These are phyloP conservation scores for Podarcis muralis DNA, from an alignment of 2,113 vertebrate genomes.

Conservation along the genomic window DNA sequence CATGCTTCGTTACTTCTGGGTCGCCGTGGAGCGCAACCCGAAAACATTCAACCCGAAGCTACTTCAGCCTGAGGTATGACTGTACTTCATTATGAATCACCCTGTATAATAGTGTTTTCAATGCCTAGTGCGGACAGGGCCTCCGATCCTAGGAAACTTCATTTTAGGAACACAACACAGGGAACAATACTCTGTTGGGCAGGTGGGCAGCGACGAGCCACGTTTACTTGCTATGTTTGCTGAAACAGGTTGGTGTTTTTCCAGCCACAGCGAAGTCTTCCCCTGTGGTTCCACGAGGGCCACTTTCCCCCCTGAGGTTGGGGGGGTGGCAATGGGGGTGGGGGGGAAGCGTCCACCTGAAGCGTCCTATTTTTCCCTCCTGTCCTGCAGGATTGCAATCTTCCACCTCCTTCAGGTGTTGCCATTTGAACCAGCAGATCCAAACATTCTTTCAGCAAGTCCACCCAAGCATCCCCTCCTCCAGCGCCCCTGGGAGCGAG, in stretches of 20 bases:
- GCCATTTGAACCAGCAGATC: conserved; percentile 71
- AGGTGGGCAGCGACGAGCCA: not conserved
- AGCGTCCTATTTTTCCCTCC: conserved; percentile 66
- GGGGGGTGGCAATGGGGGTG: not conserved
- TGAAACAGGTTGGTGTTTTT: not conserved
- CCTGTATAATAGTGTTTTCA: too few species aligned
- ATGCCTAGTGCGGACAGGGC: too few species aligned
- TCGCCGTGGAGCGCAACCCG: too few species aligned
- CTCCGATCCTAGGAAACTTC: not conserved
- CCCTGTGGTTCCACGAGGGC: not conserved
- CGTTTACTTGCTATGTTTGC: not conserved
- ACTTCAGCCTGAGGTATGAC: too few species aligned
- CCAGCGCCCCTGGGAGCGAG: conserved; percentile 59
- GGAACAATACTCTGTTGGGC: not conserved
- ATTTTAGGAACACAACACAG: not conserved
- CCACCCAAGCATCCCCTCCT: conserved; percentile 64
- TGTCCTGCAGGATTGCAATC: conserved; percentile 71
- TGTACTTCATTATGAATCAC: too few species aligned
- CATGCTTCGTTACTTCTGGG: too few species aligned
- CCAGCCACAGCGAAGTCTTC: not conserved
- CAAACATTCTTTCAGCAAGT: conserved; percentile 68
- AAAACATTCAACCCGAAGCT: too few species aligned
- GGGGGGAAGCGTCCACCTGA: conserved; percentile 32
- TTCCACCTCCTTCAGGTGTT: conserved; percentile 67
- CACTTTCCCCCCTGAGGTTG: not conserved